Base-by-base conservation (phyloP, 2,888 invertebrate species). In the Erebia palarica region DNA sequence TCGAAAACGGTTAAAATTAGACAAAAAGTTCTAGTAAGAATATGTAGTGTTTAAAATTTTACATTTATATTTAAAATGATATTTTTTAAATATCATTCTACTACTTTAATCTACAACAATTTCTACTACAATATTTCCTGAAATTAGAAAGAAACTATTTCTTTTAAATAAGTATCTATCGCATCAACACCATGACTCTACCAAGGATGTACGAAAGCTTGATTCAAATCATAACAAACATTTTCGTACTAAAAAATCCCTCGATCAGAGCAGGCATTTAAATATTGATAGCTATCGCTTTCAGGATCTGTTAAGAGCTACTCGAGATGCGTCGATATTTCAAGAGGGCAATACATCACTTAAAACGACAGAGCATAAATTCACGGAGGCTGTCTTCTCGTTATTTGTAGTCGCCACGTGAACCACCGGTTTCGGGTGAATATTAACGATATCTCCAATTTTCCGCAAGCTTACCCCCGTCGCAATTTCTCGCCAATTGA, bases 381-480 rank as follows among this genome's bases (percentile, higher is more conserved):
- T 90, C 87, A 89, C 87, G 83, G 89, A 82, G 86, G 84, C 82
- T 87, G 90, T 89, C 90, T 85, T 84, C 87, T 88, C 86, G 91
- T 92, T 92, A 92, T 92, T 92, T 91, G 91, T 89, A 90, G 92
- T 91, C 90, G 88, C 91, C 90, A 90, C 91, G 92, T 91, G 90
- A 90, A 89, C 87, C 88, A 84, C 83, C 81, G 85, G 90, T 91
- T 92, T 92, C 89, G 89, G 93, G 90, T 92, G 92, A 93, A 92
- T 93, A 93, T 93, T 93, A 93, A 92, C 91, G 90, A 92, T 92
- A 92, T 92, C 92, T 91, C 89, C 93, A 92, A 93, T 93, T 93
- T 92, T 93, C 90, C 90, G 87, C 87, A 84, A 91, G 92, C 88
- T 92, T 92, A 92, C 86, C 84, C 87, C 83, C 91, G 90, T 87